These are phyloP conservation scores for Gadus macrocephalus DNA, from an alignment of 2,113 vertebrate genomes.

Conservation along the genomic window DNA sequence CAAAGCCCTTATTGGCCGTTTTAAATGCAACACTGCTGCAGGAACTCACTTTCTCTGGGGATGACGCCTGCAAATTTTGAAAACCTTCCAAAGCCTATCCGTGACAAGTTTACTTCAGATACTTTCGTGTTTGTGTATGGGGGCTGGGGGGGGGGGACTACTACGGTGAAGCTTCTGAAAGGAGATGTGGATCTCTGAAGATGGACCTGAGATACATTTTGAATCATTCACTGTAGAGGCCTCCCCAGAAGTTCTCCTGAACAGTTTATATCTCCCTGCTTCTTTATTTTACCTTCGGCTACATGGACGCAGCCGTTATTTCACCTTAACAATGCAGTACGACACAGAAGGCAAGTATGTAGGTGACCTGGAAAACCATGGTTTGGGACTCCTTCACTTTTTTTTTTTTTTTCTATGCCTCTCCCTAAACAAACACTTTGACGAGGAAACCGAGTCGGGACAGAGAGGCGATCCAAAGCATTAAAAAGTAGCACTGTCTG, in stretches of 20 bases:
- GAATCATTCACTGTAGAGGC: background rate
- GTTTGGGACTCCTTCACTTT: background rate
- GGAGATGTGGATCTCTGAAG: constrained; percentile 17
- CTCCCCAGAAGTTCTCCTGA: constrained; percentile 14
- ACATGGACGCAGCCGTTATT: background rate
- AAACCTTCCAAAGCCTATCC: constrained; percentile 55
- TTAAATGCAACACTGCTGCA: too few species aligned
- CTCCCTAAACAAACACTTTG: background rate
- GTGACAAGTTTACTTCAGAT: constrained; percentile 14
- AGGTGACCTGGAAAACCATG: background rate
- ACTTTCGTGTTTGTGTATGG: background rate
- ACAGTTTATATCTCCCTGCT: background rate
- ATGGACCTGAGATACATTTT: constrained; percentile 40
- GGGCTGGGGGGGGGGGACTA: background rate
- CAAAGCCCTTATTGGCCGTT: too few species aligned
- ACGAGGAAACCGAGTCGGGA: background rate
- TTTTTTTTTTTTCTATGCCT: too few species aligned
- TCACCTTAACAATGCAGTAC: too few species aligned
- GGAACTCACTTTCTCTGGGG: constrained; percentile 22
- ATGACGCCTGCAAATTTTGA: constrained; percentile 52
- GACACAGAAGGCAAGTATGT: too few species aligned
- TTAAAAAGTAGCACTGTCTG: constrained; percentile 52
- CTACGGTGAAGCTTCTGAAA: constrained; percentile 5
- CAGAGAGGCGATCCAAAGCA: constrained; percentile 50
- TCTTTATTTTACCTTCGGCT: background rate